A percentile compares a stretch with the other conserved stretches of the same genome.
phyloP scores from a whole-genome alignment of 2,888 invertebrate genomes.

The Pammene aurita region DNA sequence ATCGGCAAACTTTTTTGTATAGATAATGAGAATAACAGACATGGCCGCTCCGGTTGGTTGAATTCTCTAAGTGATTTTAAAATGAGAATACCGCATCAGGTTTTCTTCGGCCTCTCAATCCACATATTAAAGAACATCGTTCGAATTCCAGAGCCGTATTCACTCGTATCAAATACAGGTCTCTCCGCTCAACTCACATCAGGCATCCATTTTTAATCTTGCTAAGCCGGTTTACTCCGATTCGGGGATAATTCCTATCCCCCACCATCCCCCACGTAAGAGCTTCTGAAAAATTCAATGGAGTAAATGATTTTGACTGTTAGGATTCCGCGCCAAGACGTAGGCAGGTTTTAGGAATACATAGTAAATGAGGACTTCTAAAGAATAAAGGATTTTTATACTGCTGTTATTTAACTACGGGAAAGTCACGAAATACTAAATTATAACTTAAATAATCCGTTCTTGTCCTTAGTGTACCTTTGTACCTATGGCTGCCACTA shows the following conservation, averaged over 20 bases:
- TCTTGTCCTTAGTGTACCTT: no score
- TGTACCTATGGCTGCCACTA: no score
- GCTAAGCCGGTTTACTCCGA: constrained; percentile 27
- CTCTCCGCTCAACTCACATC: constrained; percentile 11
- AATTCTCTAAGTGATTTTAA: no score
- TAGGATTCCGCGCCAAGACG: constrained; percentile 9
- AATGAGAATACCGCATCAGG: no score
- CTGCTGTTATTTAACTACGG: background rate
- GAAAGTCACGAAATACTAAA: no score
- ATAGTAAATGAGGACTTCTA: background rate
- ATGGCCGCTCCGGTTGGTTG: no score
- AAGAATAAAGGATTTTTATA: background rate
- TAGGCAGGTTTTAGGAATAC: background rate
- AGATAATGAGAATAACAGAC: no score
- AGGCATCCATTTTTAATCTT: constrained; percentile 36
- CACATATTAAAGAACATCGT: background rate
- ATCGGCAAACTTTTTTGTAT: no score
- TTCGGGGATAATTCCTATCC: constrained; percentile 16
- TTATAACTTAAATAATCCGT: no score
- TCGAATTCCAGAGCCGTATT: background rate
- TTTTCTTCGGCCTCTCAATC: no score
- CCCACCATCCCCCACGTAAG: constrained; percentile 25
- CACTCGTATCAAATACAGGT: constrained; percentile 1
- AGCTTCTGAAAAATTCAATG: constrained; percentile 40
- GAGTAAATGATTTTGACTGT: constrained; percentile 37